phyloP scores from a whole-genome alignment of 2,113 vertebrate species.

The Pituophis catenifer region DNA sequence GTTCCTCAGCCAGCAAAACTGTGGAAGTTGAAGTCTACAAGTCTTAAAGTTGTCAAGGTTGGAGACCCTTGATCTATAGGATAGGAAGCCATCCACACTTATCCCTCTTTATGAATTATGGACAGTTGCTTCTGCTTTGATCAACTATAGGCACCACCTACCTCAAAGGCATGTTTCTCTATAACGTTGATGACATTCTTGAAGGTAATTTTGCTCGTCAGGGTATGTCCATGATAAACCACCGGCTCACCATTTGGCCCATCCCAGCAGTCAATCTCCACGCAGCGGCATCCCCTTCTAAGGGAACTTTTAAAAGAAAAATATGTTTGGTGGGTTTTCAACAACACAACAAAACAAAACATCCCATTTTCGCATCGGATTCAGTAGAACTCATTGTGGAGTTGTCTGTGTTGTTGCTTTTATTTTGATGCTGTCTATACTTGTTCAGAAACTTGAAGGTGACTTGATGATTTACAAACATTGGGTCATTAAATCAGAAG shows the following conservation, averaged over 20 bases:
- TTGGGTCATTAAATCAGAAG: neutral
- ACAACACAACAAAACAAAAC: neutral
- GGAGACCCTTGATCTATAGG: neutral
- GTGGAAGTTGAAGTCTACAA: no score
- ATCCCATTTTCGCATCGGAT: neutral
- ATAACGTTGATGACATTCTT: conserved; percentile 78
- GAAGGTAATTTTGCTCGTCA: conserved; percentile 84
- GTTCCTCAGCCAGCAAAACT: no score
- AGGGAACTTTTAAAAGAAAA: conserved; percentile 73
- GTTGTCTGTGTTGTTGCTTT: neutral
- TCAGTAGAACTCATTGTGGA: neutral
- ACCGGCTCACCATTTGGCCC: conserved; percentile 77
- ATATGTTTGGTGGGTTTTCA: neutral
- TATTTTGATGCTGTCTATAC: neutral
- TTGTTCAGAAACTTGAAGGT: neutral
- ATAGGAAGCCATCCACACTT: neutral
- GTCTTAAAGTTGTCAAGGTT: no score
- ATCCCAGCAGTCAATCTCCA: conserved; percentile 92
- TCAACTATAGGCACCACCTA: conserved; percentile 52
- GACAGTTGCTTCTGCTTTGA: neutral
- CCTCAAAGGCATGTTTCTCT: conserved; percentile 81
- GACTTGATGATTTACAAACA: neutral
- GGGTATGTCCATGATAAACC: conserved; percentile 84
- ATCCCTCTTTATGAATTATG: neutral
- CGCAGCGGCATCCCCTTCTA: conserved; percentile 84